Conservation (phyloP, 2,113 vertebrate species). For the Grammatotria lemairii region DNA sequence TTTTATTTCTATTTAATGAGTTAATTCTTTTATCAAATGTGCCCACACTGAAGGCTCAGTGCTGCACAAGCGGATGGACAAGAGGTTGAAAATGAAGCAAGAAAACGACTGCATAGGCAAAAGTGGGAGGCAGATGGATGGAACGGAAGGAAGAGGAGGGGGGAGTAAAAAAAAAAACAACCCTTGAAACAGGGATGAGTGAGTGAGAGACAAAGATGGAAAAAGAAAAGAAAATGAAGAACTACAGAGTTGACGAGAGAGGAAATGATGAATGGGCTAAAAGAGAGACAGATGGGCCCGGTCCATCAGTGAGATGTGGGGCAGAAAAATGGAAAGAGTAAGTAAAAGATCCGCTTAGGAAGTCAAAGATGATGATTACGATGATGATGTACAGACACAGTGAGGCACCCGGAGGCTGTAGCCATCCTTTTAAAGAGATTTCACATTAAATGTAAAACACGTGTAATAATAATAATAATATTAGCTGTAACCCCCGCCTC, state of each 20-base stretch:
- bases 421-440: slow-evolving; percentile 26
- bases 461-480: slow-evolving; percentile 30
- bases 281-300: slow-evolving; percentile 36
- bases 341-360: slow-evolving; percentile 9
- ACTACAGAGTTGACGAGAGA: slow-evolving; percentile 49
- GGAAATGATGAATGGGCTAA: slow-evolving; percentile 57
- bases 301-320: neutral
- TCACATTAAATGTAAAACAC: slow-evolving; percentile 39
- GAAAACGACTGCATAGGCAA: neutral
- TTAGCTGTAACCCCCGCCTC: neutral
- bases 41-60: neutral
- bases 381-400: neutral
- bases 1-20: neutral
- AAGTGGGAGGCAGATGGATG: slow-evolving; percentile 34
- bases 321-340: slow-evolving; percentile 12
- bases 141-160: neutral
- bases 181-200: slow-evolving; percentile 5
- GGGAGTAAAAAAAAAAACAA: neutral
- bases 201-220: slow-evolving; percentile 38
- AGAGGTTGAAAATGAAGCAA: neutral
- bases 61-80: neutral
- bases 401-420: slow-evolving; percentile 18
- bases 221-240: slow-evolving; percentile 45
- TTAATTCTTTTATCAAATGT: neutral
- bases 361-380: slow-evolving; percentile 16